Percentiles rank a stretch among this genome's conserved stretches.
Conservation (phyloP, 1,140 invertebrate genomes). For the Drosophila virilis region DNA sequence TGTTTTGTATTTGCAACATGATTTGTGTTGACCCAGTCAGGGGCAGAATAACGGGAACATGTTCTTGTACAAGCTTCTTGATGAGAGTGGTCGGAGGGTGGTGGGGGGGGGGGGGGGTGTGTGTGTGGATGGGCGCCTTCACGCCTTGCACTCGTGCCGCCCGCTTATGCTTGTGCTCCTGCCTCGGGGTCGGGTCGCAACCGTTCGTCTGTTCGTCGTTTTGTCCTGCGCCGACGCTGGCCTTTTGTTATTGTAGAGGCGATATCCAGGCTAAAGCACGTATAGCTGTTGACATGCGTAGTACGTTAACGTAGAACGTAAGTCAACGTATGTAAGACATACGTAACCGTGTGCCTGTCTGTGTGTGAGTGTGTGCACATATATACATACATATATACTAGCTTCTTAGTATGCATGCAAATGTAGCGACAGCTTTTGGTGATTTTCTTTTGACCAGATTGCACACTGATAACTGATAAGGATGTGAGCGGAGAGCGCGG, state of each 20-base stretch:
- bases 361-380: background rate
- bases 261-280: conserved; percentile 14
- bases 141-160: background rate
- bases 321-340: conserved; percentile 11
- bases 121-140: no score
- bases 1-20: conserved; percentile 39
- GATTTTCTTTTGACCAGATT: conserved; percentile 25
- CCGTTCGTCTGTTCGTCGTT: conserved; percentile 1
- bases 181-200: background rate
- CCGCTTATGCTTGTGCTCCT: background rate
- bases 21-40: conserved; percentile 55
- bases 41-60: conserved; percentile 23
- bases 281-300: conserved; percentile 39
- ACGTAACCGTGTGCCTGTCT: background rate
- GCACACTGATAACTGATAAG: conserved; percentile 25
- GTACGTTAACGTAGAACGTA: conserved; percentile 35
- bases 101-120: background rate
- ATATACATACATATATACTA: conserved; percentile 8
- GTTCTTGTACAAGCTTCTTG: conserved; percentile 20
- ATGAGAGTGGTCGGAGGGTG: no score
- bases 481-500: background rate
- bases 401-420: conserved; percentile 4
- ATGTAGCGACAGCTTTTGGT: conserved; percentile 4
- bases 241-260: conserved; percentile 32
- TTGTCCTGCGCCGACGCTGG: conserved; percentile 45